These are phyloP conservation scores for Setophaga kirtlandii DNA, from an alignment of 2,113 vertebrate species.

Conservation along the genomic window DNA sequence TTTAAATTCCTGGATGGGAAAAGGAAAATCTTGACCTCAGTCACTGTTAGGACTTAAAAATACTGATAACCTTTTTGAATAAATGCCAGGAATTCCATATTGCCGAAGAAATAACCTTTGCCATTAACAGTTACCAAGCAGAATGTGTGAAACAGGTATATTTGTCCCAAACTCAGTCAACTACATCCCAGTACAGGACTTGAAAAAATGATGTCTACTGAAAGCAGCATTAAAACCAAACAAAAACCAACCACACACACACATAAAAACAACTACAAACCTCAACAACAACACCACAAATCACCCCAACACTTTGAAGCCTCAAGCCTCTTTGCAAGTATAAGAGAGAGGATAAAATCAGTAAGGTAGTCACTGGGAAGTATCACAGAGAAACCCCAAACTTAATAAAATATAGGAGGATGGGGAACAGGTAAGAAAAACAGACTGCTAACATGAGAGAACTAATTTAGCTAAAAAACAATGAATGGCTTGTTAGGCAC, in stretches of 20 bases:
- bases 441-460: not conserved
- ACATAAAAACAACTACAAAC: not conserved
- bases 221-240: not conserved
- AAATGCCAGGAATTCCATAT: not conserved
- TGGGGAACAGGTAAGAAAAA: not conserved
- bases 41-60: not conserved
- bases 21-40: not conserved
- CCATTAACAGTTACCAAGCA: not conserved
- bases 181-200: not conserved
- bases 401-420: not conserved
- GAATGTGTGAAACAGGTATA: not conserved
- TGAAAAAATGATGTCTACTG: not conserved
- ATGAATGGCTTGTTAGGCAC: not conserved
- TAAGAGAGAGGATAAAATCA: not conserved
- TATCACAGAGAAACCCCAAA: not conserved
- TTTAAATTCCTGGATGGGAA: not conserved
- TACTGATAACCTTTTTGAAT: not conserved
- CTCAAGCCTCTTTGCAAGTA: not conserved
- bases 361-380: not conserved
- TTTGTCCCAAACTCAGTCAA: not conserved
- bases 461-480: not conserved
- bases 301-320: not conserved
- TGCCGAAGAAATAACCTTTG: not conserved
- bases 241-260: not conserved
- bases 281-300: not conserved